Percentiles rank a stretch among this genome's conserved stretches.
phyloP scores from a whole-genome alignment of 2,888 invertebrate genomes.

The Hedya salicella region DNA sequence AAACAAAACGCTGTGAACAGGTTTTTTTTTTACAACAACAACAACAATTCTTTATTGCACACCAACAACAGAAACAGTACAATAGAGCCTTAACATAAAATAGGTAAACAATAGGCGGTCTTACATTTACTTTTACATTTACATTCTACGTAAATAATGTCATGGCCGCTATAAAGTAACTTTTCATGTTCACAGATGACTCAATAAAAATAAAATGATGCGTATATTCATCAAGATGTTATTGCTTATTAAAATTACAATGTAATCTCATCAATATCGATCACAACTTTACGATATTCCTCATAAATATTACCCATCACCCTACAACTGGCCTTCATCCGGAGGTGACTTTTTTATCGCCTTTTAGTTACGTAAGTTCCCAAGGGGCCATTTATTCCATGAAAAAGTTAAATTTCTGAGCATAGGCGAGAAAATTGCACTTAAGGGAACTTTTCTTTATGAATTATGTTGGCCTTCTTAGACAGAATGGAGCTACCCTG shows the following conservation, averaged over 20 bases:
- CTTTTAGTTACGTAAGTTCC: slow-evolving; percentile 31
- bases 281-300: slow-evolving; percentile 24
- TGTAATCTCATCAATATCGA: slow-evolving; percentile 33
- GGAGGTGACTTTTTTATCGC: slow-evolving; percentile 32
- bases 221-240: slow-evolving; percentile 17
- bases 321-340: slow-evolving; percentile 33
- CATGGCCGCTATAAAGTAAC: slow-evolving; percentile 18
- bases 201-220: slow-evolving; percentile 26
- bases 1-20: neutral
- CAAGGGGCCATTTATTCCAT: slow-evolving; percentile 20
- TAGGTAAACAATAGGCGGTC: no score
- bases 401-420: slow-evolving; percentile 35
- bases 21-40: no score
- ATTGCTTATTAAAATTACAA: slow-evolving; percentile 35
- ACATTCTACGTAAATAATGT: slow-evolving; percentile 10
- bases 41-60: no score
- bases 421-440: slow-evolving; percentile 37
- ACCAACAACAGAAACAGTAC: no score
- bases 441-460: slow-evolving; percentile 41
- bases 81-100: no score
- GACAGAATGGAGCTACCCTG: slow-evolving; percentile 8
- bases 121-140: neutral
- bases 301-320: slow-evolving; percentile 25
- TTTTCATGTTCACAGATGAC: slow-evolving; percentile 18
- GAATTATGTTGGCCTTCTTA: slow-evolving; percentile 29